Evolutionary conservation across 2,888 invertebrate species (phyloP), one percentile per base, ranked within the genome.

Genomic region (Scaptomyza flava): DNA sequence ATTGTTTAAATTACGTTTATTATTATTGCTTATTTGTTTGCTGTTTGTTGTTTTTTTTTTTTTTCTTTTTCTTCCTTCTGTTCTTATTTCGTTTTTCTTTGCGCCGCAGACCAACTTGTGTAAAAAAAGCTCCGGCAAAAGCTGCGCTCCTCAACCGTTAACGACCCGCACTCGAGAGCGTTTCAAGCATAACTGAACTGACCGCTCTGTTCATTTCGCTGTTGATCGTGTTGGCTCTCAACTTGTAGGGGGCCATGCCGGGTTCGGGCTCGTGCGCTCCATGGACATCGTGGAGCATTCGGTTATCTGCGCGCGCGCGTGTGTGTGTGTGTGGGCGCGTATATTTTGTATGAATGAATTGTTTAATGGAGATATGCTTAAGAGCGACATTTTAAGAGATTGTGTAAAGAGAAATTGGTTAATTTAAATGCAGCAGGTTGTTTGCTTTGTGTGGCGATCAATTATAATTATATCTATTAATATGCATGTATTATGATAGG

Each of bases 131-230:
- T 68, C 27, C 60, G 61, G 52, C 66, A 54, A 60, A 63, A 62
- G 66, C 83, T 82, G 59, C 54, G 65, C 68, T 68, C 54, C 62
- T 34, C 68, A 61, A 61, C 67, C 77, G 72, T 50, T 42, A 57
- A 68, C 79, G 70, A 81, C 71, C 82, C 86, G 88, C 77, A 85
- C 88, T 72, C 84, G 75, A 76, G 72, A 82, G 76, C 86, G 77
- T 84, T 77, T 77, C 74, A 80, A 81, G 84, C 80, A 78, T 69
- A 79, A 89, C 89, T 89, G 76, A 79, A 89, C 89, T 89, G 76
- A 81, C 56, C 41, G 53, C 46, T 50, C 50, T n/a, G 50, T 43
- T 52, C 56, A 34, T 41, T 58, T 57, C 12, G 34, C 68, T 20
- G 27, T 11, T 51, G 75, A 65, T 78, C 74, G 53, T 36, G 62